Evolutionary conservation across 2,113 vertebrate genomes (phyloP), one percentile per base, ranked within the genome.

Genomic region (Lampris incognitus): DNA sequence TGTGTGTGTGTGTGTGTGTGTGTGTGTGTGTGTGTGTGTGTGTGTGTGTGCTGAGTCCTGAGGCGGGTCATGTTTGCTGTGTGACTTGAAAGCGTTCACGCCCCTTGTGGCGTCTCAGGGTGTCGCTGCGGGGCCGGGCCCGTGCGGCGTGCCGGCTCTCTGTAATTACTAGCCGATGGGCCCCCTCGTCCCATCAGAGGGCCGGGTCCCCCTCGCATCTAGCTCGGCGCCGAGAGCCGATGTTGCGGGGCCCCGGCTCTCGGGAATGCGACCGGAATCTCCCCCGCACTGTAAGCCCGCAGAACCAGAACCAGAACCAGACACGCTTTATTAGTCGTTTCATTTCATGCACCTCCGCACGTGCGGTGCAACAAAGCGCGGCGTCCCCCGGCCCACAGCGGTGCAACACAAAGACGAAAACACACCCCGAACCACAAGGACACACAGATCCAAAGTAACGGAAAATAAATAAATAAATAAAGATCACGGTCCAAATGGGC

Each of bases 101-200:
- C 85, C 74, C 59, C 72, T 82, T 86, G 85, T 87, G 85, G 91
- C 82, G 41, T 92, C 82, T 77, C 87, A 76, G 88, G 88, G 80
- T 88, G 83, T 87, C 74, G 52, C 79, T 81, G 88, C 87, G 44
- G 77, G 76, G 87, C 85, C 82, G 87, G 79, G 84, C 84, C 85
- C 75, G 69, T 66, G 9, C 81, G 72, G 81, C 69, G 63, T 90
- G 87, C 89, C 83, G 51, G 79, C 88, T 91, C 91, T 86, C 89
- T 91, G 91, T 93, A 92, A 94, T 94, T 92, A 92, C 92, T 93
- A 90, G 89, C 89, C 84, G 85, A 83, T 86, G 83, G 79, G 24
- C 81, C 89, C 82, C 81, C 85, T 77, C 64, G 57, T 71, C 84
- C 88, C 85, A 81, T 84, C 81, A 61, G 71, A 82, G 75, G 75